These are phyloP conservation scores for Daphoenositta chrysoptera DNA, from an alignment of 2,113 vertebrate species.

Conservation along the genomic window DNA sequence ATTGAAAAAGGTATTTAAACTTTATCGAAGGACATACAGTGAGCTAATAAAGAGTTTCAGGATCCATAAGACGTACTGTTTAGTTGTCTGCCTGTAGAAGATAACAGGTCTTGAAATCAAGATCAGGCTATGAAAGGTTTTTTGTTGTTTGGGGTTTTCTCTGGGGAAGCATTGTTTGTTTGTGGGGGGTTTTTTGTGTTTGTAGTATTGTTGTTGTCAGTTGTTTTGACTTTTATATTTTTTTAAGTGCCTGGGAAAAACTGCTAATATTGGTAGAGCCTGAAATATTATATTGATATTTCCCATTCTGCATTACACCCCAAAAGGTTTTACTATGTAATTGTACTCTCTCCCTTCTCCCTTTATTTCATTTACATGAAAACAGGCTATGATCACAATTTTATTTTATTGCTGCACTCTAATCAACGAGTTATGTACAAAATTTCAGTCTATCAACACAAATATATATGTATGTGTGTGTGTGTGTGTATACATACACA, in stretches of 20 bases:
- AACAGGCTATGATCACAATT: not conserved
- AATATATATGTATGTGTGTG: not conserved
- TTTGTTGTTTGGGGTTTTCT: not conserved
- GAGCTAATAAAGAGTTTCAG: not conserved
- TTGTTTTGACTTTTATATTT: accelerated
- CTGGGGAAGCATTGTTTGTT: not conserved
- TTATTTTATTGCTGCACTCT: not conserved
- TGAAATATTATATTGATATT: not conserved
- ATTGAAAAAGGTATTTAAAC: not conserved
- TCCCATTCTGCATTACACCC: not conserved
- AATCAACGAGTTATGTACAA: not conserved
- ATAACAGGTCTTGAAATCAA: not conserved
- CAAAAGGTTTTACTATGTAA: not conserved
- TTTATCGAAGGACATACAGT: not conserved
- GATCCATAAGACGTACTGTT: not conserved
- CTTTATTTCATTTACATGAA: not conserved
- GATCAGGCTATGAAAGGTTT: not conserved
- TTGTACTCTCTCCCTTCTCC: not conserved
- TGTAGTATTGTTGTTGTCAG: not conserved
- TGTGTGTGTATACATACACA: not conserved
- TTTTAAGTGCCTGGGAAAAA: not conserved
- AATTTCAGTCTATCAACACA: not conserved
- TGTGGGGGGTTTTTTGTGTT: not conserved
- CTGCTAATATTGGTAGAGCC: not conserved
- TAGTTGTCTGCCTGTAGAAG: not conserved